These are phyloP conservation scores for Pao palembangensis DNA, from an alignment of 2,113 vertebrate genomes.

Conservation along the genomic window DNA sequence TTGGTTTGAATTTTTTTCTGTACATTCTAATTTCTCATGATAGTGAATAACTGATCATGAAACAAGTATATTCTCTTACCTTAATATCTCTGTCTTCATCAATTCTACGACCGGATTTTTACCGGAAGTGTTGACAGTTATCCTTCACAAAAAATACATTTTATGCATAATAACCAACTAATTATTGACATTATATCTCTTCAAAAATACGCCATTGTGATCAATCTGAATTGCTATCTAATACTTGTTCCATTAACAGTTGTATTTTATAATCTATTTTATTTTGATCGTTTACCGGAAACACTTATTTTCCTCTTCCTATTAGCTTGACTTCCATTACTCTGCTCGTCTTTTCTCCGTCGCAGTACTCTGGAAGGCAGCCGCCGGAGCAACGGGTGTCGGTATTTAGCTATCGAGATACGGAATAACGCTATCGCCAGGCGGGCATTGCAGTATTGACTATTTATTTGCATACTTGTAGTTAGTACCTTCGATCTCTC, in stretches of 20 bases:
- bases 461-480: not conserved
- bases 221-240: no score
- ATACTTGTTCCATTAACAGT: no score
- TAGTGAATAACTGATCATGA: not conserved
- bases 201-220: no score
- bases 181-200: no score
- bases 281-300: slow-evolving; percentile 46
- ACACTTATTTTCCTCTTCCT: not conserved
- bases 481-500: not conserved
- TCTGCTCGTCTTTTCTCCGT: not conserved
- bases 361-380: not conserved
- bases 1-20: not conserved
- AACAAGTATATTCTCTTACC: no score
- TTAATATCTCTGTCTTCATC: no score
- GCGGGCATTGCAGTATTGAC: slow-evolving; percentile 7
- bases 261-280: slow-evolving; percentile 6
- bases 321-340: not conserved
- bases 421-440: not conserved
- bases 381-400: not conserved
- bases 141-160: no score
- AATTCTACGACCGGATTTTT: no score
- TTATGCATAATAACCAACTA: no score
- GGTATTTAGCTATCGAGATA: slow-evolving; percentile 38
- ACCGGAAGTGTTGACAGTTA: no score
- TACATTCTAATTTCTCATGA: not conserved